phyloP scores from a whole-genome alignment of 2,113 vertebrate genomes.

The Marmota flaviventris region DNA sequence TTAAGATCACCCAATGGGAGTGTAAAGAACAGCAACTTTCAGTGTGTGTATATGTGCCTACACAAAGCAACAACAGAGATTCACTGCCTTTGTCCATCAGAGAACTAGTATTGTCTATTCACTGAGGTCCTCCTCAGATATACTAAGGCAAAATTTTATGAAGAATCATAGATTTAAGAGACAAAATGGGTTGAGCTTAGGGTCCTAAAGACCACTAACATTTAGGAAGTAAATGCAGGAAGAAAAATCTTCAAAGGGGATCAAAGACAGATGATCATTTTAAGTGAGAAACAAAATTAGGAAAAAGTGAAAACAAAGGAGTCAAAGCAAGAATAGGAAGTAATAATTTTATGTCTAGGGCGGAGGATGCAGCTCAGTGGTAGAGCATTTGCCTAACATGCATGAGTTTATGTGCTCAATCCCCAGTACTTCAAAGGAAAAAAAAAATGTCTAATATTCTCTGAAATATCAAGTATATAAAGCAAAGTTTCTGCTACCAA shows the following conservation, averaged over 20 bases:
- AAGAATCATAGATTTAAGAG: slow-evolving; percentile 20
- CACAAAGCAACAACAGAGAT: neutral
- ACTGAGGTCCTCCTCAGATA: neutral
- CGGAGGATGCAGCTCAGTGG: no score
- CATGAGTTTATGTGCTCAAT: no score
- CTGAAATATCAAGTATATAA: neutral
- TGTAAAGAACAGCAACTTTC: slow-evolving; percentile 18
- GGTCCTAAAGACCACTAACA: neutral
- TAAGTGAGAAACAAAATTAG: neutral
- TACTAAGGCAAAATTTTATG: neutral
- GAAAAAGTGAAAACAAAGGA: neutral
- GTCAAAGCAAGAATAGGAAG: slow-evolving; percentile 21
- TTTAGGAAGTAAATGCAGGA: neutral
- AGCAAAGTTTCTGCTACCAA: neutral
- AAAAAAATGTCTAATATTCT: neutral
- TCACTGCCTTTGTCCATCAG: neutral
- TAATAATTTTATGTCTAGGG: neutral
- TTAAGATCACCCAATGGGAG: neutral
- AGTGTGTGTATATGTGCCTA: neutral
- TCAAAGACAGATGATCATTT: neutral
- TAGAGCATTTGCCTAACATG: no score
- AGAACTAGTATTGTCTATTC: neutral
- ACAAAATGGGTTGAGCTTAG: neutral
- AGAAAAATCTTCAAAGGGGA: neutral
- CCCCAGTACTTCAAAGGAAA: no score